Evolutionary conservation across 2,797 vertebrate species (phyloP).

Genomic region (Psittacula echo): DNA sequence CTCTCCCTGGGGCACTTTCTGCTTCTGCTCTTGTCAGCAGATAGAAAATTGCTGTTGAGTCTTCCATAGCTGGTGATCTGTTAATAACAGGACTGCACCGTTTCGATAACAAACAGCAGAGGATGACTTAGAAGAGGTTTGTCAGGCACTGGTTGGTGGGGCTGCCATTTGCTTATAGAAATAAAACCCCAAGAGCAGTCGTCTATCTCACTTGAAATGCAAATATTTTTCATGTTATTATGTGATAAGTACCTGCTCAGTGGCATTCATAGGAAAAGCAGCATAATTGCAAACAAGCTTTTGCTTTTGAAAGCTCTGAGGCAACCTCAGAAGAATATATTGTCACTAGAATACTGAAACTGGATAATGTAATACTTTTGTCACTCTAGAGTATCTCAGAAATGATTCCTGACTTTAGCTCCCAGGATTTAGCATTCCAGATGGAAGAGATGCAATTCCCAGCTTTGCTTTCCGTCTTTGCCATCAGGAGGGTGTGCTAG

Average conservation of each 20-base stretch:
- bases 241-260: not conserved
- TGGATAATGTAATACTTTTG: not conserved
- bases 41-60: not conserved
- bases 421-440: not conserved
- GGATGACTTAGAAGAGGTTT: not conserved
- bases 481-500: not conserved
- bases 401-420: not conserved
- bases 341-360: not conserved
- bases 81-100: not conserved
- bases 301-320: not conserved
- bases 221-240: not conserved
- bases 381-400: not conserved
- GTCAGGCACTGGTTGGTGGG: not conserved
- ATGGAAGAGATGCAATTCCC: not conserved
- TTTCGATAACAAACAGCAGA: not conserved
- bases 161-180: not conserved
- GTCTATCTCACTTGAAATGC: not conserved
- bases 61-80: not conserved
- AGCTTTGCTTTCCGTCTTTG: not conserved
- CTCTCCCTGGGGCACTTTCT: slow-evolving; percentile 26
- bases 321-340: not conserved
- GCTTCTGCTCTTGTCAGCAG: not conserved
- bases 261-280: not conserved
- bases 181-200: not conserved
- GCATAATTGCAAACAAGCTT: not conserved